These are phyloP conservation scores for Chiloscyllium punctatum DNA, from an alignment of 2,797 vertebrate species.

Conservation along the genomic window DNA sequence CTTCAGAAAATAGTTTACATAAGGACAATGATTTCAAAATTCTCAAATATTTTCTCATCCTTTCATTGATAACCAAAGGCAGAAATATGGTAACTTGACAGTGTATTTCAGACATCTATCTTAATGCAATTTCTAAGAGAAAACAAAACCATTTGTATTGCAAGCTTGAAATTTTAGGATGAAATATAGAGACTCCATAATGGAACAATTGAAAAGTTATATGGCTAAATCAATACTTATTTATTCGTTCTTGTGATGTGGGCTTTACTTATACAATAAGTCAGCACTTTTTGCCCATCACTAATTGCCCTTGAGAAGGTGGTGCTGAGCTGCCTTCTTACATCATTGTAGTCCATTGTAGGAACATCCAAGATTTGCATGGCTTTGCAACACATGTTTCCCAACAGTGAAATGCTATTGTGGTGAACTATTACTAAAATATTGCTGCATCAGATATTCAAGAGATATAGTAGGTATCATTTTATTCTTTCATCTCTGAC, in stretches of 20 bases:
- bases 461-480: slow-evolving; percentile 44
- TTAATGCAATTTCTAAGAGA: not conserved
- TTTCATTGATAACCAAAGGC: not conserved
- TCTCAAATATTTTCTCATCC: not conserved
- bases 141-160: not conserved
- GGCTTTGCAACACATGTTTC: slow-evolving; percentile 41
- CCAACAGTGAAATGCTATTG: slow-evolving; percentile 47
- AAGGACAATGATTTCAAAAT: not conserved
- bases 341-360: no score
- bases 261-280: no score
- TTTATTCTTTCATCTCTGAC: slow-evolving; percentile 48
- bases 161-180: not conserved
- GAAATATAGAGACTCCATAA: slow-evolving; percentile 41
- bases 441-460: slow-evolving; percentile 42
- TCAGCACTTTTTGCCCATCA: no score
- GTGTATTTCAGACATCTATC: not conserved
- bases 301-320: no score
- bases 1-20: not conserved
- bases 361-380: no score
- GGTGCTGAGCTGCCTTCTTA: no score
- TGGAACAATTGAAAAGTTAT: slow-evolving; percentile 48
- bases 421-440: slow-evolving; percentile 47
- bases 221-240: slow-evolving; percentile 45
- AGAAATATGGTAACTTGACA: not conserved
- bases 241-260: no score